Base-by-base conservation (phyloP, 2,797 vertebrate species). In the Parambassis ranga region DNA sequence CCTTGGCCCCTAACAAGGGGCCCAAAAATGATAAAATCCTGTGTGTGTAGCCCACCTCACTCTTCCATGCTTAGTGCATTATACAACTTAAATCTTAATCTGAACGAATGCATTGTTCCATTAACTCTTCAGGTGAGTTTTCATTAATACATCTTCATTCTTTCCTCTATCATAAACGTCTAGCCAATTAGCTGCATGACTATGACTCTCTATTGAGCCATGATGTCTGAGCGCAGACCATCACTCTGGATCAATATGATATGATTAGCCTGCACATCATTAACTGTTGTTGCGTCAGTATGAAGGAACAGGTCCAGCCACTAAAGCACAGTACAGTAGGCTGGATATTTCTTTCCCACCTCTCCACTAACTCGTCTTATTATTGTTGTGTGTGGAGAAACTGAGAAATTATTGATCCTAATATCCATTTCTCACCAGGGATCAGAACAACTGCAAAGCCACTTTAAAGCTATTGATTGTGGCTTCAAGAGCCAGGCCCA, bases 381-480 rank as follows among this genome's bases (percentile, higher is more conserved):
- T 63, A 83, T 64, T 53, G 47, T 70, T 61, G 49, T 52, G n/a
- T 55, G 65, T 55, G 56, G 59, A 81, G 71, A 70, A 77, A 65
- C 76, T 56, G 71, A 82, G 77, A 79, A 77, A 31, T 18, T 85
- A 91, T 92, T 69, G 90, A 92, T 91, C 72, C 46, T 59, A 81
- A 88, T 91, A 90, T 90, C 81, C 75, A 81, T 88, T 83, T 85
- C 88, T 85, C 83, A 84, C 70, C 64, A 71, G 86, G 65, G 82
- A 90, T 87, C 66, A 71, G 61, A 75, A 51, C 76, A 84, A 82
- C 77, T 89, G 79, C 75, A 79, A 76, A 85, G 79, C 62, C 84
- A 85, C 83, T 91, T 91, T 87, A 89, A 82, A 86, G 65, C 63
- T 71, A 90, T 92, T 37, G 89, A 92, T 83, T 85, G 88, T 7